Evolutionary conservation across 2,113 vertebrate genomes (phyloP).

Genomic region (Epinephelus moara): DNA sequence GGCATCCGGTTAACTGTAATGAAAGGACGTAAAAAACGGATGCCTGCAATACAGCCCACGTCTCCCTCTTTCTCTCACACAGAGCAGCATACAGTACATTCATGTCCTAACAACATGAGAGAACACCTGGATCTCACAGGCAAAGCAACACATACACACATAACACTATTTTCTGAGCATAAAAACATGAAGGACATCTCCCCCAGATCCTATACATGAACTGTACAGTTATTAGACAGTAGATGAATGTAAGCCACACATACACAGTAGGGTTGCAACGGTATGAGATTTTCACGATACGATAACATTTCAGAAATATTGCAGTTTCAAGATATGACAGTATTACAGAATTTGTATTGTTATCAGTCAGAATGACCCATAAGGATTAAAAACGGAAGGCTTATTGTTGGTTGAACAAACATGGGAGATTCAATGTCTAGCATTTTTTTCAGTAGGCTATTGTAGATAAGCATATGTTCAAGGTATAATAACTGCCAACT

Average conservation of each 20-base stretch:
- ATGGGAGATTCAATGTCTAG: too few relatives aligned
- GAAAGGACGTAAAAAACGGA: constrained; percentile 66
- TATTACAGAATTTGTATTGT: too few relatives aligned
- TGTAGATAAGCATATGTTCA: too few relatives aligned
- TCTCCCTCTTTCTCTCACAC: neutral
- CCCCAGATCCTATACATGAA: neutral
- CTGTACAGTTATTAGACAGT: too few relatives aligned
- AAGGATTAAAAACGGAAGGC: too few relatives aligned
- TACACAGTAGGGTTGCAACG: neutral
- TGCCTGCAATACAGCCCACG: constrained; percentile 32
- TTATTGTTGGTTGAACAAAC: too few relatives aligned
- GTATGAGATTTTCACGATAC: too few relatives aligned
- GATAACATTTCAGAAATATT: too few relatives aligned
- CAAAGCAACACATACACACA: constrained; percentile 9
- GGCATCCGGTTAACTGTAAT: constrained; percentile 58
- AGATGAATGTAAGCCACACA: neutral
- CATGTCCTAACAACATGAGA: constrained; percentile 31
- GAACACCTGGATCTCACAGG: constrained; percentile 65
- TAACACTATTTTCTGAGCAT: neutral
- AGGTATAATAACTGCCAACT: too few relatives aligned
- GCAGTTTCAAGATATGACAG: too few relatives aligned
- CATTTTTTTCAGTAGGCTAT: too few relatives aligned
- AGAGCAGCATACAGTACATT: constrained; percentile 6
- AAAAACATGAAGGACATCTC: constrained; percentile 4
- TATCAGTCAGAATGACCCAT: too few relatives aligned